Percentiles rank a stretch among this genome's conserved stretches.
Conservation (phyloP, 2,113 vertebrate species). For the Pelobates fuscus region DNA sequence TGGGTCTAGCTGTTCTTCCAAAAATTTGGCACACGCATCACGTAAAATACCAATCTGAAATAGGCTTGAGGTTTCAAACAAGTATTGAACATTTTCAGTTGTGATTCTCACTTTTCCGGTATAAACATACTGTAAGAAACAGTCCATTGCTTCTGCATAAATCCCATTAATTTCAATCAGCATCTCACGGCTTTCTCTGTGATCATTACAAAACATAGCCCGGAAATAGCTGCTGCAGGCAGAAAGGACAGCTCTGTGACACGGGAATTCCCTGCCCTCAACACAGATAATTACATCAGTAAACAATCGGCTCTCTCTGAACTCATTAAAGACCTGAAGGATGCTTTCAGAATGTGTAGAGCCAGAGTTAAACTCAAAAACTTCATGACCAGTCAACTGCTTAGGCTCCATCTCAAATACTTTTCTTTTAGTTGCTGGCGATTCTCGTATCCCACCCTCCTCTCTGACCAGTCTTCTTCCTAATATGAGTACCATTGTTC, state of each 20-base stretch:
- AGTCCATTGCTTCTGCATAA: conserved; percentile 95
- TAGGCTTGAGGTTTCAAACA: conserved; percentile 95
- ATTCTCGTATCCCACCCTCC: conserved; percentile 87
- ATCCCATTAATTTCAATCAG: conserved; percentile 94
- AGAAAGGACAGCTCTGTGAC: conserved; percentile 90
- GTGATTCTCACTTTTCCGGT: conserved; percentile 95
- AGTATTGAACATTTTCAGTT: conserved; percentile 93
- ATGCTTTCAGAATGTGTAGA: conserved; percentile 92
- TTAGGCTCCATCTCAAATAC: conserved; percentile 97
- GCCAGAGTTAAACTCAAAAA: conserved; percentile 93
- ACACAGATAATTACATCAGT: conserved; percentile 94
- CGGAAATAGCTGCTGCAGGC: conserved; percentile 95
- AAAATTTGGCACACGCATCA: conserved; percentile 93
- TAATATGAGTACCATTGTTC: conserved; percentile 97
- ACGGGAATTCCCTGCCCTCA: conserved; percentile 90
- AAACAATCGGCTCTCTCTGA: conserved; percentile 89
- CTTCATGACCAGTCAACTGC: conserved; percentile 76
- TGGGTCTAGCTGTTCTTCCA: conserved; percentile 95
- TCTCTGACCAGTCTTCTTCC: conserved; percentile 93
- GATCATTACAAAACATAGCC: conserved; percentile 96
- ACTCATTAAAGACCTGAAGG: conserved; percentile 95
- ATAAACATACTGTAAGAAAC: conserved; percentile 93
- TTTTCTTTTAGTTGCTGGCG: conserved; percentile 94
- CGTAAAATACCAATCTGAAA: conserved; percentile 92
- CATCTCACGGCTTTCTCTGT: conserved; percentile 90